Conservation (phyloP, 2,113 vertebrate species). For the Tichodroma muraria region DNA sequence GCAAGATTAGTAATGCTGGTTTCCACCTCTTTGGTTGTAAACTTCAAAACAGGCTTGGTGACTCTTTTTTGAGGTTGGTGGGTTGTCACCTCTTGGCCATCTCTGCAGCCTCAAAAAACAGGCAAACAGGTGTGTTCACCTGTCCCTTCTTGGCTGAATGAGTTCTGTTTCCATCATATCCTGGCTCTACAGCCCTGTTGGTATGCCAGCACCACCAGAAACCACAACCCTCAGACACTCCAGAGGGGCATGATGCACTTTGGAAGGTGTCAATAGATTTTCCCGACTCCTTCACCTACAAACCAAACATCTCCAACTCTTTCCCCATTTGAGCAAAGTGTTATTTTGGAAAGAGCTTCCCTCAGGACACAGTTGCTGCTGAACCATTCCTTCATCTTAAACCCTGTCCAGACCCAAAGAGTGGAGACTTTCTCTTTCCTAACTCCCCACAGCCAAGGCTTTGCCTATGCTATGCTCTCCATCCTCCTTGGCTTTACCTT, state of each 20-base stretch:
- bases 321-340: rapidly evolving
- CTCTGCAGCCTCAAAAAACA: not conserved
- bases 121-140: rapidly evolving
- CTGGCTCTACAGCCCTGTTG: not conserved
- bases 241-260: not conserved
- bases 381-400: not conserved
- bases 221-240: not conserved
- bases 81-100: not conserved
- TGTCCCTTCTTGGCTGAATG: not conserved
- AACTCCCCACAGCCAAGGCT: not conserved
- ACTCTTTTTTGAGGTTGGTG: not conserved
- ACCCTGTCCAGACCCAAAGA: not conserved
- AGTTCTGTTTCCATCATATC: not conserved
- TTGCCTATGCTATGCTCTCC: rapidly evolving
- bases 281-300: not conserved
- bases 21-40: not conserved
- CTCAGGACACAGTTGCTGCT: not conserved
- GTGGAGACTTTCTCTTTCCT: not conserved
- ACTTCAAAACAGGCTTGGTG: not conserved
- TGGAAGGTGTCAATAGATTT: not conserved
- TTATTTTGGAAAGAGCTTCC: not conserved
- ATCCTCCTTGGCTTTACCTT: no score
- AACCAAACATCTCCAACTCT: not conserved
- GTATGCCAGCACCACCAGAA: not conserved
- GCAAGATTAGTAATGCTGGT: not conserved